phyloP scores from a whole-genome alignment of 1,140 invertebrate genomes.

The Asbolus verrucosus region DNA sequence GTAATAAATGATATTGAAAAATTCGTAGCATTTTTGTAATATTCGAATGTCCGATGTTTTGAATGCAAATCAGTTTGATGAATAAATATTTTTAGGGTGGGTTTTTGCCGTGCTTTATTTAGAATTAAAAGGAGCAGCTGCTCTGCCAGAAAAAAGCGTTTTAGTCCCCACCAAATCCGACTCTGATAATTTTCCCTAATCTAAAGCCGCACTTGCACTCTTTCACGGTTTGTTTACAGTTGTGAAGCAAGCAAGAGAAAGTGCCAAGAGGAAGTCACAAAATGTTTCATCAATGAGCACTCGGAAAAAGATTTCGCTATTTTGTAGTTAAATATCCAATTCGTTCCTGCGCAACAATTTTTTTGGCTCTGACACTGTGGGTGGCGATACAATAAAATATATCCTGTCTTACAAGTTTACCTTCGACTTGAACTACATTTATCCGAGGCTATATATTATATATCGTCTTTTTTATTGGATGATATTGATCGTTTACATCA shows the following conservation, averaged over 20 bases:
- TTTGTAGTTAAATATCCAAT: too few relatives aligned
- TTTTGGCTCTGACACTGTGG: constrained; percentile 8
- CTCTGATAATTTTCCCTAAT: constrained; percentile 36
- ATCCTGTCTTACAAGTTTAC: constrained; percentile 14
- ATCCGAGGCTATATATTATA: not conserved
- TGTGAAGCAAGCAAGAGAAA: constrained; percentile 34
- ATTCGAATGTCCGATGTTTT: too few relatives aligned
- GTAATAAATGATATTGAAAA: too few relatives aligned
- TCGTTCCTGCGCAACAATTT: too few relatives aligned
- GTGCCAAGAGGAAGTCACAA: constrained; percentile 13
- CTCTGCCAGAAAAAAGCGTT: constrained; percentile 30
- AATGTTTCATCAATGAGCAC: too few relatives aligned
- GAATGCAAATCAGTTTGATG: too few relatives aligned
- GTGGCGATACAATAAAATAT: constrained; percentile 20
- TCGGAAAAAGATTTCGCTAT: too few relatives aligned
- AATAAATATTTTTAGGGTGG: constrained; percentile 26
- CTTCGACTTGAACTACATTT: constrained; percentile 20
- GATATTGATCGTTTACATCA: constrained; percentile 35
- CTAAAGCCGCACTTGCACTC: constrained; percentile 24
- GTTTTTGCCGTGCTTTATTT: constrained; percentile 33
- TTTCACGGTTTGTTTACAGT: too few relatives aligned
- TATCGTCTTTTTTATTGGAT: not conserved
- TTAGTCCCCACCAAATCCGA: constrained; percentile 14
- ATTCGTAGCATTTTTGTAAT: too few relatives aligned
- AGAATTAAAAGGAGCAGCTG: constrained; percentile 38